A percentile compares a stretch with the other conserved stretches of the same genome.
These are phyloP conservation scores for Cyanoderma ruficeps DNA, from an alignment of 2,113 vertebrate species.

Conservation along the genomic window DNA sequence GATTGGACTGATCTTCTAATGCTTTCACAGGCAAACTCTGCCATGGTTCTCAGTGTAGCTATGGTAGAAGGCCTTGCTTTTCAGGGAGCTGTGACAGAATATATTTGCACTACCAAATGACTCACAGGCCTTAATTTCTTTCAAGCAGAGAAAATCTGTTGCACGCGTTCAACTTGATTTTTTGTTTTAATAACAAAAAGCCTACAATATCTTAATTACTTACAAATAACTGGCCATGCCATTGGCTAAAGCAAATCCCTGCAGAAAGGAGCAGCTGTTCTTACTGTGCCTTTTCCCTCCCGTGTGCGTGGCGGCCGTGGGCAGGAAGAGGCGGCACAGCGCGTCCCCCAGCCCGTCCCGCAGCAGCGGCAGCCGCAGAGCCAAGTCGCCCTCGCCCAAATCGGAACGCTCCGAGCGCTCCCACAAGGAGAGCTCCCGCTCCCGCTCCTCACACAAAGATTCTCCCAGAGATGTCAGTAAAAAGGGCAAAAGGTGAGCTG, in stretches of 20 bases:
- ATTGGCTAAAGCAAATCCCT: not conserved
- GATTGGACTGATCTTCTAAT: not conserved
- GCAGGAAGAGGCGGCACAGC: conserved; percentile 90
- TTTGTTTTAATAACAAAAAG: not conserved
- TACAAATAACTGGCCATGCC: accelerated
- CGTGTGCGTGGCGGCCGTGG: not conserved
- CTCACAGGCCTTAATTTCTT: not conserved
- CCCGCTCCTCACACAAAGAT: conserved; percentile 91
- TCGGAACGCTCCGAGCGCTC: conserved; percentile 90
- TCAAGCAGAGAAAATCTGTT: not conserved
- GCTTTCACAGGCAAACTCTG: not conserved
- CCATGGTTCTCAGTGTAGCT: not conserved
- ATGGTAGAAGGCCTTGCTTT: not conserved
- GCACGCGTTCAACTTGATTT: not conserved
- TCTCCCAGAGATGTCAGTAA: conserved; percentile 91
- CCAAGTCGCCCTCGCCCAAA: conserved; percentile 91
- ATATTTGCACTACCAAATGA: not conserved
- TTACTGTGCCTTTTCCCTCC: not conserved
- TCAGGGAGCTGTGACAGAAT: not conserved
- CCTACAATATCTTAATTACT: not conserved
- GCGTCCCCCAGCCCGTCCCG: conserved; percentile 89
- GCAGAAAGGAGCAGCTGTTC: accelerated
- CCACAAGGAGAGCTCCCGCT: conserved; percentile 89
- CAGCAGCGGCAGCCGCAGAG: conserved; percentile 84
- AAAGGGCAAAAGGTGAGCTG: conserved; percentile 90